phyloP scores from a whole-genome alignment of 2,888 invertebrate species.

The Pandemis cinnamomeana region DNA sequence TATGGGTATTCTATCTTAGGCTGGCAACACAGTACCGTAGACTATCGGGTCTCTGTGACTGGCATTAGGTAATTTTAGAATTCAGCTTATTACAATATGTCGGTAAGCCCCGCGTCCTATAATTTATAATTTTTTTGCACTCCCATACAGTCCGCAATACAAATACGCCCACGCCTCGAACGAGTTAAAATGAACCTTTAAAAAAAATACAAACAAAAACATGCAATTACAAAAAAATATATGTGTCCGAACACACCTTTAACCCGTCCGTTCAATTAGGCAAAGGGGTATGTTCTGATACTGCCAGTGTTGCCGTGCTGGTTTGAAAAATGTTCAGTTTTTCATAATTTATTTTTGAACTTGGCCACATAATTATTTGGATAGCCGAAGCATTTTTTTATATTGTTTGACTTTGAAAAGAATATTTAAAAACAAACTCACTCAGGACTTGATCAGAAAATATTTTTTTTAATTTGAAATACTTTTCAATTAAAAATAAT shows the following conservation, averaged over 20 bases:
- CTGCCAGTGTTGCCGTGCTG: not conserved
- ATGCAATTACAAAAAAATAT: constrained; percentile 12
- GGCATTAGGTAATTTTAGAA: no score
- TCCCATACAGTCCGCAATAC: not conserved
- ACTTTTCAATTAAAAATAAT: no score
- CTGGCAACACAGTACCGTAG: no score
- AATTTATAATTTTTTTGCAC: not conserved
- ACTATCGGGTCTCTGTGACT: no score
- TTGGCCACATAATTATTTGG: no score
- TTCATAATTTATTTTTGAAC: not conserved
- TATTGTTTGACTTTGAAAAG: no score
- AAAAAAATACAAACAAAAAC: constrained; percentile 6
- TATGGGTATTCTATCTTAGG: no score
- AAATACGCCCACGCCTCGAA: not conserved
- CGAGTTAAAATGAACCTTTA: not conserved
- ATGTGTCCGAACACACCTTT: constrained; percentile 4
- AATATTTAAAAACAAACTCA: no score
- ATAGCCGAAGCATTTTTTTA: no score
- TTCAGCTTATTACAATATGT: no score
- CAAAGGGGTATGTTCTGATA: constrained; percentile 7
- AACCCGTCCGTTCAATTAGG: constrained; percentile 13
- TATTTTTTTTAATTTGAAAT: no score
- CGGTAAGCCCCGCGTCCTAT: not conserved
- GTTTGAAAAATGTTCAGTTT: not conserved
- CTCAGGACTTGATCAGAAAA: no score